These are phyloP conservation scores for Gallinago nigripennis DNA, from an alignment of 2,797 vertebrate species.

Conservation along the genomic window DNA sequence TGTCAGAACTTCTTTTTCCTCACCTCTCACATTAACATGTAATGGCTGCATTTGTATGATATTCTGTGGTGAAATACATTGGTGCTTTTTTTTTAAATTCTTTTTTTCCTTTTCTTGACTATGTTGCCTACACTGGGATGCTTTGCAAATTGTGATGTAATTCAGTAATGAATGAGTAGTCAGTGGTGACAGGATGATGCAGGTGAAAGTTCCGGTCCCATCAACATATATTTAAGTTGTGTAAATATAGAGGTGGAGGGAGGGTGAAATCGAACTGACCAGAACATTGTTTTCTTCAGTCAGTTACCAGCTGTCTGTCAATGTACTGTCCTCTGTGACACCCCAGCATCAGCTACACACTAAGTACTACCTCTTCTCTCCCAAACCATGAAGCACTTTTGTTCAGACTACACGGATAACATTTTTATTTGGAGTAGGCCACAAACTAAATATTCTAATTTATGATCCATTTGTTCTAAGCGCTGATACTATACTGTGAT, in stretches of 20 bases:
- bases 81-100: not conserved
- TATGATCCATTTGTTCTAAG: not conserved
- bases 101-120: not conserved
- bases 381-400: not conserved
- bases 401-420: not conserved
- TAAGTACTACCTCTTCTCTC: not conserved
- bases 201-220: not conserved
- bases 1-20: not conserved
- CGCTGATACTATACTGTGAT: not conserved
- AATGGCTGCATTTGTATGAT: not conserved
- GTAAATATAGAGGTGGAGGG: not conserved
- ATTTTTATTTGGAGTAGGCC: not conserved
- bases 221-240: not conserved
- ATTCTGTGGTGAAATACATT: not conserved
- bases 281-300: not conserved
- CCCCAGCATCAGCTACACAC: not conserved
- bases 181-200: not conserved
- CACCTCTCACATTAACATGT: not conserved
- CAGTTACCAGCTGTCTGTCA: not conserved
- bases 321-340: not conserved
- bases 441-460: not conserved
- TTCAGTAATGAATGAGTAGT: not conserved
- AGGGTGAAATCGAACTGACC: not conserved
- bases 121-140: rapidly evolving
- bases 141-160: not conserved